phyloP scores from a whole-genome alignment of 2,797 vertebrate species.

The Pipistrellus nathusii region DNA sequence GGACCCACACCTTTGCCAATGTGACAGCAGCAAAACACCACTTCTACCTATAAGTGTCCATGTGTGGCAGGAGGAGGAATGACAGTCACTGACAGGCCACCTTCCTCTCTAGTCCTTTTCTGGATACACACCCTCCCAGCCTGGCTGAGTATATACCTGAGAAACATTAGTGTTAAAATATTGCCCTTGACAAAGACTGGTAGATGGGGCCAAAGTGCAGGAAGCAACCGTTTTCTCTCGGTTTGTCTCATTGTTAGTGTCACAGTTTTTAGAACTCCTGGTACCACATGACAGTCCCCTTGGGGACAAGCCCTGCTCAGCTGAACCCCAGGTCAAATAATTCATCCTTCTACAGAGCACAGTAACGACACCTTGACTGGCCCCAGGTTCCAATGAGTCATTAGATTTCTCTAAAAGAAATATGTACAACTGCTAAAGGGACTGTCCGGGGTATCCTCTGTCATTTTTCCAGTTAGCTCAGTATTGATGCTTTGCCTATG shows the following conservation, averaged over 20 bases:
- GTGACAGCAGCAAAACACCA: constrained; percentile 35
- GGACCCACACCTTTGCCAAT: not conserved
- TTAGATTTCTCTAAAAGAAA: constrained; percentile 79
- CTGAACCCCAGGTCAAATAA: constrained; percentile 71
- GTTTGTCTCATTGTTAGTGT: constrained; percentile 64
- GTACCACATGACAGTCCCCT: constrained; percentile 71
- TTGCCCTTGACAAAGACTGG: constrained; percentile 88
- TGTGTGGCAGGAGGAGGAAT: constrained; percentile 69
- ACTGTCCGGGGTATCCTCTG: constrained; percentile 84
- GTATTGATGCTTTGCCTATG: constrained; percentile 89
- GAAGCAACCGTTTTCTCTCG: constrained; percentile 79
- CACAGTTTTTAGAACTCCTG: constrained; percentile 73
- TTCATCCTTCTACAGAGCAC: constrained; percentile 75
- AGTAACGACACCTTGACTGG: constrained; percentile 59
- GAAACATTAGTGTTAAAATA: constrained; percentile 90
- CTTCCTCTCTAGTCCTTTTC: constrained; percentile 69
- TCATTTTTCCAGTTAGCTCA: constrained; percentile 87
- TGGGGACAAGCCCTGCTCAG: constrained; percentile 72
- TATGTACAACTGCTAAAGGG: constrained; percentile 79
- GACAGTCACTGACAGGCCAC: constrained; percentile 62
- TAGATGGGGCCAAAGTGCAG: constrained; percentile 82
- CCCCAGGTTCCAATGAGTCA: constrained; percentile 71
- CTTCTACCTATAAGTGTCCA: not conserved
- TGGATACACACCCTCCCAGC: constrained; percentile 82
- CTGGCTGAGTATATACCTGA: constrained; percentile 89